Base-by-base conservation (phyloP, 2,888 invertebrate species). In the Mechanitis messenoides region DNA sequence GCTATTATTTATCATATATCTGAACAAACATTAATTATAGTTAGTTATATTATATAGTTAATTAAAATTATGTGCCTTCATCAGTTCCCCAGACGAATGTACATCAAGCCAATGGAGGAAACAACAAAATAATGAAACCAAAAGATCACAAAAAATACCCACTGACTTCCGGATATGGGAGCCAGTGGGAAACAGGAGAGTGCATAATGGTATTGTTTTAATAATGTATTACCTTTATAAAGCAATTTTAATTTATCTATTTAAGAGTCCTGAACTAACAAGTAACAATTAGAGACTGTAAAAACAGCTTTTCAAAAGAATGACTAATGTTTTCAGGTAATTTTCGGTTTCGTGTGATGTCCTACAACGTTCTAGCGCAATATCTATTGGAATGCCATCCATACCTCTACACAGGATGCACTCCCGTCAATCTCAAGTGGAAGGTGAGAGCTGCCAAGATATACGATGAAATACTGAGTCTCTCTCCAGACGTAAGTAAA, bases 311-410 rank as follows among this genome's bases (percentile, higher is more conserved):
- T 42, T 9, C 42, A 42, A 42, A 9, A 42, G 42, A 42, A 42
- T 42, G 11, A 7, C 11, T 42, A 11, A 9, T 31, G 7, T 31
- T 77, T 80, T 55, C 76, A 77, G 89, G 81, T 33, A 76, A 82
- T 12, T 87, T 92, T 63, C 81, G 81, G 61, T 93, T 97, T 72
- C 93, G 92, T 65, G 81, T 97, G 38, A 89, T 97, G 79, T 95
- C 95, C 0, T 98, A 97, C 82, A 98, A 98, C 81, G 94, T 98
- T 38, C 85, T 98, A 62, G 95, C 97, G 0, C 98, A 98, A 83
- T 92, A 93, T 72, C 88, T 98, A 53, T 76, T 98, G 59, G 92
- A 94, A 68, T 87, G 91, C 67, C 96, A 98, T 77, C 84, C 91
- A 0, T 91, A 95, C 74, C 84, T 98, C 12, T 98, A 98, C 76